A percentile compares a stretch with the other conserved stretches of the same genome.
Evolutionary conservation across 1,140 invertebrate species (phyloP).

Genomic region (Anoplolepis gracilipes): DNA sequence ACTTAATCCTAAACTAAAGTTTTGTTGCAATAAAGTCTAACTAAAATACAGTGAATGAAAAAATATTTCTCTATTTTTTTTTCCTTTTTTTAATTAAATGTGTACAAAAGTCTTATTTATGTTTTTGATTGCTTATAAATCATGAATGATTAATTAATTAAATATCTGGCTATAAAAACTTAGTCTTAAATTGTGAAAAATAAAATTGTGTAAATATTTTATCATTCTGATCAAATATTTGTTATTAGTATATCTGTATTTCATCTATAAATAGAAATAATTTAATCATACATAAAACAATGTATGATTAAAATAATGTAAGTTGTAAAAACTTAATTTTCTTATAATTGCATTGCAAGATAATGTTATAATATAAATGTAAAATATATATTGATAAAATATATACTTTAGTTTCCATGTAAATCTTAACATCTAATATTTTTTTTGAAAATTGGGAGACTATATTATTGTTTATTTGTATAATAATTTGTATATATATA

Average conservation of each 20-base stretch:
- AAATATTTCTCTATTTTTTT: neutral
- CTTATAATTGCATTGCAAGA: too few species aligned
- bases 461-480: too few species aligned
- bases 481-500: too few species aligned
- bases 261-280: neutral
- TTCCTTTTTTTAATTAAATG: neutral
- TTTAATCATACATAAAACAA: too few species aligned
- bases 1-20: neutral
- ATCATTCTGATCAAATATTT: neutral
- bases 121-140: neutral
- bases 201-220: neutral
- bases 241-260: neutral
- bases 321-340: too few species aligned
- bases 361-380: too few species aligned
- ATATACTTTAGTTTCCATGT: too few species aligned
- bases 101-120: too few species aligned
- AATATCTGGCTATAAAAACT: neutral
- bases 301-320: too few species aligned
- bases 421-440: too few species aligned
- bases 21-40: neutral
- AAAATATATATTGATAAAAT: too few species aligned
- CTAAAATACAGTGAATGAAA: neutral
- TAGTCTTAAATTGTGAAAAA: conserved; percentile 1
- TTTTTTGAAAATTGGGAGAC: too few species aligned
- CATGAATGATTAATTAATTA: neutral